Base-by-base conservation (phyloP, 2,888 invertebrate species). In the Plagodis pulveraria region DNA sequence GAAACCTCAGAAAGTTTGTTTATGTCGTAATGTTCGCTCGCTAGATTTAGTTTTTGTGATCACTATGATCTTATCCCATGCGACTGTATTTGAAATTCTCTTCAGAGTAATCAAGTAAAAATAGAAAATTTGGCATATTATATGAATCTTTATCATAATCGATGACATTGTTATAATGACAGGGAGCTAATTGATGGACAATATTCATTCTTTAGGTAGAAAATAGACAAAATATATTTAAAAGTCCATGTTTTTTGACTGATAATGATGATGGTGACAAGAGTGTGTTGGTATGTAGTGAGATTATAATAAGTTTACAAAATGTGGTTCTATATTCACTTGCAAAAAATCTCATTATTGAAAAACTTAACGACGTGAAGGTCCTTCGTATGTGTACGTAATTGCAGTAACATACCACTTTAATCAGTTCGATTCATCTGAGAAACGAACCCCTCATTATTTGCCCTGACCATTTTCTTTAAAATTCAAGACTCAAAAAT, bases 401-500 rank as follows among this genome's bases (percentile, higher is more conserved):
- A 62, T 65, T 67, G 52, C 50, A 63, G 33, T 56, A 57, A 58
- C 54, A 67, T 56, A 58, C 47, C 54, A 46, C 45, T 55, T 40
- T 45, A 62, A 68, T 68, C 67, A 53, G 46, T 35, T 55, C 46
- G 59, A 57, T 9, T 57, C 49, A 66, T 69, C 67, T 62, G 42
- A 57, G 51, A 55, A 47, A 48, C 42, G 51, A 42, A 53, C 54
- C 42, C 49, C 65, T 74, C 71, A 71, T 76, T 77, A 75, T 74
- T 77, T 73, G 69, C 63, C 59, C 53, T 64, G 57, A 62, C 69
- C 64, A 71, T 69, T 70, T 65, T 65, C 65, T 61, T 67, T 49
- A 70, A 77, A 78, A 77, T 74, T 74, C 69, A 63, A 62, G 58
- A 69, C 59, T 60, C 61, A 63, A 74, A 77, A 81, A 86, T 79